Conservation (phyloP, 2,888 invertebrate genomes). For the Athetis lepigone region DNA sequence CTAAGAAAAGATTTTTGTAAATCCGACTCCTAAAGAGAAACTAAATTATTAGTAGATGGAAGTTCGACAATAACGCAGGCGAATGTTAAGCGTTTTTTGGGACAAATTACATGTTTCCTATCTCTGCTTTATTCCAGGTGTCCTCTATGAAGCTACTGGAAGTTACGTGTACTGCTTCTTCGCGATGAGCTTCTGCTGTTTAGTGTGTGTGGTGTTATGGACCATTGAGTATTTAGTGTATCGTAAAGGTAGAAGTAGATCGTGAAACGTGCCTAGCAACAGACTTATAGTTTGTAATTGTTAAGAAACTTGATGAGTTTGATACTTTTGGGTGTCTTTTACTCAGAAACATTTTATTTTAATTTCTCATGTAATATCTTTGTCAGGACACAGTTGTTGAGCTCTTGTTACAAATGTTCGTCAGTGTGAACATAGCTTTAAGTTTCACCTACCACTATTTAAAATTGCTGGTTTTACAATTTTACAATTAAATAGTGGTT, state of each 20-base stretch:
- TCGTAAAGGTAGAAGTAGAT: slow-evolving; percentile 49
- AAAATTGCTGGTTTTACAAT: slow-evolving; percentile 18
- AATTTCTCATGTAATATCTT: neutral
- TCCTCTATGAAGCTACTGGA: slow-evolving; percentile 88
- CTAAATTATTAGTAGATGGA: too few species aligned
- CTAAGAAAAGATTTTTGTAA: too few species aligned
- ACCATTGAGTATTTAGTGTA: slow-evolving; percentile 81
- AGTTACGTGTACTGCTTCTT: slow-evolving; percentile 93
- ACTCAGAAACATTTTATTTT: neutral
- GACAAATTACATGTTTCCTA: neutral
- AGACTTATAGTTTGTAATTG: slow-evolving; percentile 14
- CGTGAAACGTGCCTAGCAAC: slow-evolving; percentile 29
- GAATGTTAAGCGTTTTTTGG: neutral
- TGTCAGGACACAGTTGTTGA: neutral
- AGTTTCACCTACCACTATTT: neutral
- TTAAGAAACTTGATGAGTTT: slow-evolving; percentile 3
- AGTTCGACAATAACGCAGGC: too few species aligned
- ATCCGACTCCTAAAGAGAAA: too few species aligned
- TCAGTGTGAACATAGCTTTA: neutral
- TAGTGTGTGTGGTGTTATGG: slow-evolving; percentile 93
- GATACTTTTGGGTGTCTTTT: slow-evolving; percentile 15
- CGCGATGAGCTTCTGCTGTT: slow-evolving; percentile 92
- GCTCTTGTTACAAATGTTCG: neutral
- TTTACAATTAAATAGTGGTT: slow-evolving; percentile 2
- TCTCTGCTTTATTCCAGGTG: slow-evolving; percentile 72